Percentiles rank a stretch among this genome's conserved stretches.
These are phyloP conservation scores for Drosophila prosaltans DNA, from an alignment of 1,140 invertebrate genomes.

Conservation along the genomic window DNA sequence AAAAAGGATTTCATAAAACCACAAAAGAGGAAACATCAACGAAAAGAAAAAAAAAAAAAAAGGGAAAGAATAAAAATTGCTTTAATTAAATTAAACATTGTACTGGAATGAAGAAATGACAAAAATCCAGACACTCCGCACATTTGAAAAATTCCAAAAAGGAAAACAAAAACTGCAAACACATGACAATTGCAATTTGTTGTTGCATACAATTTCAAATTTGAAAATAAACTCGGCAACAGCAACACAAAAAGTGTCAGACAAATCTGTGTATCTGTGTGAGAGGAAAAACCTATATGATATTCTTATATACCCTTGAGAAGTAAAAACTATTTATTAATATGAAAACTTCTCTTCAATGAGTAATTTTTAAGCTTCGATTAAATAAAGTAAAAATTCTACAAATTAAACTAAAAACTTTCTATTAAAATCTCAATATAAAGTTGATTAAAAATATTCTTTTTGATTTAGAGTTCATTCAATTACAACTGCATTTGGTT, in stretches of 20 bases:
- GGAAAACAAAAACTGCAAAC: constrained; percentile 49
- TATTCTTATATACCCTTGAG: too few relatives aligned
- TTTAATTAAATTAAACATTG: constrained; percentile 9
- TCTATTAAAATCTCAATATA: too few relatives aligned
- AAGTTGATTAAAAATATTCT: too few relatives aligned
- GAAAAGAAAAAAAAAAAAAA: constrained; percentile 5
- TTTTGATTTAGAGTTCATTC: too few relatives aligned
- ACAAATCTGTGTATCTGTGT: constrained; percentile 36
- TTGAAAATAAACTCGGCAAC: constrained; percentile 59
- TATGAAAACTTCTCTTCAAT: too few relatives aligned
- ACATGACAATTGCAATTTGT: constrained; percentile 61
- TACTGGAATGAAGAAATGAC: not conserved
- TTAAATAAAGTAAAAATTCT: too few relatives aligned
- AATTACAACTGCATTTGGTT: too few relatives aligned
- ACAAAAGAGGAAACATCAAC: not conserved
- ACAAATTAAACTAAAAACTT: too few relatives aligned
- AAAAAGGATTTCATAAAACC: not conserved
- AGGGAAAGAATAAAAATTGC: constrained; percentile 12
- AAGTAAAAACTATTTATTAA: too few relatives aligned
- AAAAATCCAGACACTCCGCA: constrained; percentile 24
- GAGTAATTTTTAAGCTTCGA: too few relatives aligned
- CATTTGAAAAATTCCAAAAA: constrained; percentile 6
- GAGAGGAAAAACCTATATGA: too few relatives aligned
- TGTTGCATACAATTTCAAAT: constrained; percentile 51
- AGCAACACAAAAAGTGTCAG: constrained; percentile 25